A percentile compares a stretch with the other conserved stretches of the same genome.
phyloP scores from a whole-genome alignment of 1,140 invertebrate genomes.

The Drosophila carrolli region DNA sequence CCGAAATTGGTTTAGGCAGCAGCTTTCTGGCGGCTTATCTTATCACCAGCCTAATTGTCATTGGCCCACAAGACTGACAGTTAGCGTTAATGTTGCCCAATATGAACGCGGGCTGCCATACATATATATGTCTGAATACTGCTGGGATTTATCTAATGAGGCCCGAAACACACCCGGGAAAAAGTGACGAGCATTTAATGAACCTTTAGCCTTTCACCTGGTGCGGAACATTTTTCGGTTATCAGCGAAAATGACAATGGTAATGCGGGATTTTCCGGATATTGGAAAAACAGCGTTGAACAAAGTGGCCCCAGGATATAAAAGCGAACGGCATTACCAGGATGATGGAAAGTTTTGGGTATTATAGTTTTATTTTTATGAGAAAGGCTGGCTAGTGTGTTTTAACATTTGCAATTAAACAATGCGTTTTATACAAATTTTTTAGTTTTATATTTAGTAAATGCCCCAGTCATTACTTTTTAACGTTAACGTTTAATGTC shows the following conservation, averaged over 20 bases:
- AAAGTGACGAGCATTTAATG: slow-evolving; percentile 72
- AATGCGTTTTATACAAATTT: too few relatives aligned
- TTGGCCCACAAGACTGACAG: slow-evolving; percentile 56
- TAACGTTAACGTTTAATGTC: too few relatives aligned
- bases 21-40: slow-evolving; percentile 72
- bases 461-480: too few relatives aligned
- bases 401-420: too few relatives aligned
- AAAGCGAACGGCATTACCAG: background rate
- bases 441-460: too few relatives aligned
- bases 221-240: slow-evolving; percentile 24
- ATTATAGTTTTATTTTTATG: background rate
- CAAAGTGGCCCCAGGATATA: slow-evolving; percentile 10
- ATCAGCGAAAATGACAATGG: slow-evolving; percentile 2
- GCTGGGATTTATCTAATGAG: slow-evolving; percentile 55
- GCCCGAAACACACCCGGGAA: slow-evolving; percentile 9
- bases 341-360: background rate
- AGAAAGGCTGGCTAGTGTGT: too few relatives aligned
- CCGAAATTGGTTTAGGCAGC: slow-evolving; percentile 78
- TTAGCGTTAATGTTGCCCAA: slow-evolving; percentile 54
- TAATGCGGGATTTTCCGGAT: slow-evolving; percentile 3
- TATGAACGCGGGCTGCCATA: background rate
- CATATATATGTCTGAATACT: slow-evolving; percentile 13
- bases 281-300: slow-evolving; percentile 39
- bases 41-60: slow-evolving; percentile 78
- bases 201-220: slow-evolving; percentile 48